Base-by-base conservation (phyloP, 2,888 invertebrate species). In the Seira musarum region DNA sequence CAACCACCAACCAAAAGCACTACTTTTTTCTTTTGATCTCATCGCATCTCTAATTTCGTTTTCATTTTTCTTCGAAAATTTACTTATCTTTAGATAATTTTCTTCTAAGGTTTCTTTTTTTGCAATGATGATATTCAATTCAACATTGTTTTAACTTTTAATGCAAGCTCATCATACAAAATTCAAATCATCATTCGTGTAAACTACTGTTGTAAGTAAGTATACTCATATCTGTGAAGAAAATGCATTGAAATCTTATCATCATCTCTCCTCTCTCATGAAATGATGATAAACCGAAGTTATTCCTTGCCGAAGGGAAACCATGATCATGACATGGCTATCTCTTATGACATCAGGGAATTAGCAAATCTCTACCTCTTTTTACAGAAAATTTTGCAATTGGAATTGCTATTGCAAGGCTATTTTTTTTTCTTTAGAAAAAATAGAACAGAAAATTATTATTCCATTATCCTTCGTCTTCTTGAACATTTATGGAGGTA, bases 271-370 rank as follows among this genome's bases (percentile, higher is more conserved):
- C n/a, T n/a, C 30, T 30, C 30, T 30, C 30, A 30, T 30, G 30
- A 17, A 40, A 53, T 53, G 53, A 53, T 53, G 17, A 53, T 30
- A 53, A 53, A 53, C 53, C 53, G 53, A 53, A 53, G 53, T 53
- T 30, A 30, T 30, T 30, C n/a, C n/a, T 40, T 53, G 53, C 53
- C 53, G 6, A 53, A 53, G 53, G 53, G 53, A 53, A 53, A 53
- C 17, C 53, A 53, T 53, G 53, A 53, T 53, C 53, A 53, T 53
- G 53, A 53, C 53, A 8, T 13, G 13, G 40, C n/a, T n/a, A n/a
- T n/a, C n/a, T n/a, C n/a, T n/a, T n/a, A n/a, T n/a, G n/a, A n/a
- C n/a, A n/a, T 30, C 2, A 30, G 30, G 30, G 30, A 30, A 30
- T 30, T 30, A 30, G 30, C 30, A 30, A 30, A 30, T 30, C 30